Conservation (phyloP, 2,113 vertebrate genomes). For the Sphyrna mokarran region DNA sequence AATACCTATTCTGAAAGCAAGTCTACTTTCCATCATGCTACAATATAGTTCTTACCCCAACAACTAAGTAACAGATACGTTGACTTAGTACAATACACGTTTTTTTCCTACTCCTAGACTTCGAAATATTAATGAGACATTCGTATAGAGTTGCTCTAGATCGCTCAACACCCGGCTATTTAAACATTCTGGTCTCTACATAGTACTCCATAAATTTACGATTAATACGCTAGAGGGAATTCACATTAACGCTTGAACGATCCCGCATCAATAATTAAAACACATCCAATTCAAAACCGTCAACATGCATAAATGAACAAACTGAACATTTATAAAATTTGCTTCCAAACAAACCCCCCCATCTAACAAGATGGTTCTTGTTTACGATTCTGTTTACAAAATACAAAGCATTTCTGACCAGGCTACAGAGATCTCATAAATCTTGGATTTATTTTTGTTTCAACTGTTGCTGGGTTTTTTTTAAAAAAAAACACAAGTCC, state of each 20-base stretch:
- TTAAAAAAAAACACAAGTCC: neutral
- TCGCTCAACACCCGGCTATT: neutral
- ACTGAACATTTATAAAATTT: neutral
- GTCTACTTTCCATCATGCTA: neutral
- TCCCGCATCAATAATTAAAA: neutral
- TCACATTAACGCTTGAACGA: neutral
- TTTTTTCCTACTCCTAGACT: neutral
- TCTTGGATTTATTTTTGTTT: neutral
- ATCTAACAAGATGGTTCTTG: neutral
- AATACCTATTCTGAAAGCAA: neutral
- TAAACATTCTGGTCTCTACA: neutral
- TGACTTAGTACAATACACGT: neutral
- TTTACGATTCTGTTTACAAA: neutral
- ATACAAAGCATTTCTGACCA: neutral
- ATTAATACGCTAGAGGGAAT: neutral
- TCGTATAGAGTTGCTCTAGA: neutral
- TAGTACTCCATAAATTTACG: neutral
- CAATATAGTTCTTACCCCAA: neutral
- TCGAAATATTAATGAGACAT: neutral
- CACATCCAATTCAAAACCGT: neutral
- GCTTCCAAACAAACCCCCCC: neutral
- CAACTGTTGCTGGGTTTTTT: neutral
- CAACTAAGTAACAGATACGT: neutral
- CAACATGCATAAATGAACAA: neutral
- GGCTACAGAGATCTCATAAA: too few relatives aligned